Evolutionary conservation across 1,140 invertebrate species (phyloP), one percentile per base, ranked within the genome.

Genomic region (Ooceraea biroi): DNA sequence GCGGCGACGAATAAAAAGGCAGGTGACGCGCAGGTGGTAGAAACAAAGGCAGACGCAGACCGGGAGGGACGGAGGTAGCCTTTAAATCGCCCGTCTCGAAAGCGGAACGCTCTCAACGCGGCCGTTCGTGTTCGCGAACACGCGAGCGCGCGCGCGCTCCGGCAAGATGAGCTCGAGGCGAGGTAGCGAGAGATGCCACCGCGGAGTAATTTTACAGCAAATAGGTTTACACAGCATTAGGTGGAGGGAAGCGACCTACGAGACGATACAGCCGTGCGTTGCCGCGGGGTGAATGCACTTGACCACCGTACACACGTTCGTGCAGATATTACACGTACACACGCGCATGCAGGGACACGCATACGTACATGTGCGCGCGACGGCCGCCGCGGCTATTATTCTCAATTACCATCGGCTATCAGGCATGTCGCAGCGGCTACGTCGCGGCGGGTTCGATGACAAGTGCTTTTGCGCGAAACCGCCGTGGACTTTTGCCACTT

Each of bases 371-470:
- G 19, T 48, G 41, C 68, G 86, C 55, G 41, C 30, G 72, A 83
- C 41, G 48, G 72, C 58, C 82, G 83, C 76, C 63, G 85, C 57
- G 58, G 72, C 87, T 85, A 88, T 88, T 88, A 88, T 88, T 88
- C 87, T 88, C 86, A 88, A 88, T 88, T 88, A 88, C 87, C 87
- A 82, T 88, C 83, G 87, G 77, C 86, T 88, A 87, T 88, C 87
- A 60, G 58, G 19, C 85, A 73, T 82, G 71, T 88, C 86, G 87
- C n/a, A n/a, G n/a, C 69, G 57, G 68, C 58, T 66, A 46, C 68
- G 57, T 78, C 36, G 63, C 30, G 12, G 73, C 63, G 50, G 73
- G 61, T 80, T 80, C 82, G 73, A 74, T 48, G 83, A 66, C 74
- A 52, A 52, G 27, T 27, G 46, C 71, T 85, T 68, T 85, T 66